phyloP scores from a whole-genome alignment of 1,140 invertebrate genomes.

The Euschistus heros region DNA sequence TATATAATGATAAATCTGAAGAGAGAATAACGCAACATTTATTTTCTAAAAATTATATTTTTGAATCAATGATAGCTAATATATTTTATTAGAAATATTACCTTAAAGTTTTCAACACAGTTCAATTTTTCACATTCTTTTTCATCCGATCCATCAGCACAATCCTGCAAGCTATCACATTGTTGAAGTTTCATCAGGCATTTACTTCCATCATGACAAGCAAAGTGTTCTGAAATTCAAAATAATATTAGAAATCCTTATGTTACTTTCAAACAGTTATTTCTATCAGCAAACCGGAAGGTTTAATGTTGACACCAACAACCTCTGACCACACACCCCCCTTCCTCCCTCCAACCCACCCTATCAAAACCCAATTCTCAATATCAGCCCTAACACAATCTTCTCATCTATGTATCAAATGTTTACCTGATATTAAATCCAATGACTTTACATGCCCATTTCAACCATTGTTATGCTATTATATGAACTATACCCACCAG shows the following conservation, averaged over 20 bases:
- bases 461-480: too few species aligned
- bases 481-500: too few species aligned
- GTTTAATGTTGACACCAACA: neutral
- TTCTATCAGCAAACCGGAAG: neutral
- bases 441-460: too few species aligned
- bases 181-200: constrained; percentile 43
- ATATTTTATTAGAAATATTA: constrained; percentile 9
- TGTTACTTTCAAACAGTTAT: neutral
- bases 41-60: constrained; percentile 12
- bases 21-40: neutral
- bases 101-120: constrained; percentile 48
- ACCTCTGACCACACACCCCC: too few species aligned
- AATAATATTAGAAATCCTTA: neutral
- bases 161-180: constrained; percentile 52
- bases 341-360: too few species aligned
- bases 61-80: neutral
- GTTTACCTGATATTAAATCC: too few species aligned
- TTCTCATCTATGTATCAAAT: neutral
- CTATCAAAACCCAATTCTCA: too few species aligned
- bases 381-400: neutral
- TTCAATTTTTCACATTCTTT: constrained; percentile 43
- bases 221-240: constrained; percentile 42
- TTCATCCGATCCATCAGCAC: constrained; percentile 53
- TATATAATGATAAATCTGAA: neutral
- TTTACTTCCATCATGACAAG: constrained; percentile 43